A percentile compares a stretch with the other conserved stretches of the same genome.
Evolutionary conservation across 2,113 vertebrate genomes (phyloP).

Genomic region (Crotalus helleri): DNA sequence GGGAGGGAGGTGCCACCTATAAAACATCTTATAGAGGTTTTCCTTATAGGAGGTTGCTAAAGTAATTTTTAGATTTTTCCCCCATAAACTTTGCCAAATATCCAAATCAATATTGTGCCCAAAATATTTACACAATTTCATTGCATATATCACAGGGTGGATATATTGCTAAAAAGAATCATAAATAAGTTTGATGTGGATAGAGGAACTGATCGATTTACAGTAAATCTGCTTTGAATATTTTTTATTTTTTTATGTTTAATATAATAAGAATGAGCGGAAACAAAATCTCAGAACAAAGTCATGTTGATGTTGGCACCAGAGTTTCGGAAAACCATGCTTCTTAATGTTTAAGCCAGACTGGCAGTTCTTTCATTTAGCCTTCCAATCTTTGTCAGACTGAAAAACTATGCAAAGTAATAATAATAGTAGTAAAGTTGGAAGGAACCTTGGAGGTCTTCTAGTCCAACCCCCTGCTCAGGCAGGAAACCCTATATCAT

Average conservation of each 20-base stretch:
- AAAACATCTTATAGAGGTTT: too few species aligned
- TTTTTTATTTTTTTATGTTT: constrained; percentile 30
- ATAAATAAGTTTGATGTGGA: constrained; percentile 16
- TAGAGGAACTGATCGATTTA: constrained; percentile 10
- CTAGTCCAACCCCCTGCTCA: too few species aligned
- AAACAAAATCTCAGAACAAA: not conserved
- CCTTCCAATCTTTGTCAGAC: constrained; percentile 17
- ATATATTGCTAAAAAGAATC: constrained; percentile 29
- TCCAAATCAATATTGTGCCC: too few species aligned
- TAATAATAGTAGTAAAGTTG: too few species aligned
- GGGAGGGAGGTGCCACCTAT: too few species aligned
- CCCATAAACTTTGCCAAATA: too few species aligned
- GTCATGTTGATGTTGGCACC: not conserved
- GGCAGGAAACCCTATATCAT: too few species aligned
- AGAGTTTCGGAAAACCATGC: constrained; percentile 16
- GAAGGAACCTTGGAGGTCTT: too few species aligned
- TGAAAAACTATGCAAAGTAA: constrained; percentile 6
- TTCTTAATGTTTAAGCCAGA: constrained; percentile 27
- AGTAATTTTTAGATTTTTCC: too few species aligned
- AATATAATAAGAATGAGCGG: not conserved
- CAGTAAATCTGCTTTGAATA: constrained; percentile 29
- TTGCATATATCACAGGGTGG: not conserved
- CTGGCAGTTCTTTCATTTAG: constrained; percentile 22
- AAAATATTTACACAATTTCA: too few species aligned
- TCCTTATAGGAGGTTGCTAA: too few species aligned